Evolutionary conservation across 2,113 vertebrate species (phyloP).

Genomic region (Chaetodon auriga): DNA sequence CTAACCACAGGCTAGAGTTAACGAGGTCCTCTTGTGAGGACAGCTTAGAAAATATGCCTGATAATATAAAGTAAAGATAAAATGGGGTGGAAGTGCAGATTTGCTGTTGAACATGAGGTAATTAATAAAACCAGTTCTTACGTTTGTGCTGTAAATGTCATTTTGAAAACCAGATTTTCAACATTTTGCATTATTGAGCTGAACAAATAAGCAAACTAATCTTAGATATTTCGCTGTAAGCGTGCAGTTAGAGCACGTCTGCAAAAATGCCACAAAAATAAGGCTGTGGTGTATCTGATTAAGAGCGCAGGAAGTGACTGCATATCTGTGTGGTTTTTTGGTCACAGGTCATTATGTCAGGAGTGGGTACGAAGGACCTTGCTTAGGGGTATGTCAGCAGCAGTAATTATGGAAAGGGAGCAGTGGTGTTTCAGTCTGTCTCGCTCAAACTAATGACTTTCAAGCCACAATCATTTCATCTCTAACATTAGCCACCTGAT

Average conservation of each 20-base stretch:
- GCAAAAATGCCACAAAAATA: not conserved
- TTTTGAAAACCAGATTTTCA: not conserved
- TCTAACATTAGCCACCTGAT: conserved; percentile 25
- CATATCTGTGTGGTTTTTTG: not conserved
- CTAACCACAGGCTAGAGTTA: too few species aligned
- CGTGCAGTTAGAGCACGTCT: not conserved
- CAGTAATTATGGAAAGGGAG: conserved; percentile 25
- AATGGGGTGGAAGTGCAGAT: too few species aligned
- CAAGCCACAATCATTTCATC: conserved; percentile 34
- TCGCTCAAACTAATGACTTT: conserved; percentile 35
- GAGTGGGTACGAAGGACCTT: conserved; percentile 24
- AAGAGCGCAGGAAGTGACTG: not conserved
- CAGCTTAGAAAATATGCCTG: too few species aligned
- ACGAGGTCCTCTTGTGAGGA: too few species aligned
- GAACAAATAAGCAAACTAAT: too few species aligned
- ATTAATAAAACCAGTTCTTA: not conserved
- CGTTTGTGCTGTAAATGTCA: not conserved
- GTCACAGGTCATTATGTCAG: conserved; percentile 1
- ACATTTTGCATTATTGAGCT: too few species aligned
- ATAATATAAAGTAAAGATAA: too few species aligned
- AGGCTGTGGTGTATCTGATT: not conserved
- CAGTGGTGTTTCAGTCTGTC: conserved; percentile 11
- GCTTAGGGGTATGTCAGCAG: conserved; percentile 49
- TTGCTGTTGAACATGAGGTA: not conserved
- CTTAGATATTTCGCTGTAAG: not conserved